phyloP scores from a whole-genome alignment of 2,113 vertebrate genomes.

The Ctenomys sociabilis region DNA sequence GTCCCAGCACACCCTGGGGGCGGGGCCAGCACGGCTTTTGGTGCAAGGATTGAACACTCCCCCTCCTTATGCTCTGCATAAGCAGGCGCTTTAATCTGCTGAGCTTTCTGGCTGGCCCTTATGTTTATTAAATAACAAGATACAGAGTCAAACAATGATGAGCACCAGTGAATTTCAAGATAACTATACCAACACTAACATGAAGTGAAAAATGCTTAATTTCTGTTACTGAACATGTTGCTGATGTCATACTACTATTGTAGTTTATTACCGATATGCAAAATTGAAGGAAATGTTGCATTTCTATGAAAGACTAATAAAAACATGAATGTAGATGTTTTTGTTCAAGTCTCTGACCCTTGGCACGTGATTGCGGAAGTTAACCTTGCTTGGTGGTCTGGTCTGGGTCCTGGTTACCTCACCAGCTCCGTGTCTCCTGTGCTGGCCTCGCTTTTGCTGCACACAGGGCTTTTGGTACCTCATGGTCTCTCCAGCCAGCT shows the following conservation, averaged over 20 bases:
- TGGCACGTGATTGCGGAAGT: background rate
- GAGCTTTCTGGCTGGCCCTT: no score
- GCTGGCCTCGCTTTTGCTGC: background rate
- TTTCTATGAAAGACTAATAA: background rate
- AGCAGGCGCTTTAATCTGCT: no score
- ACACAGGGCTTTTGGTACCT: background rate
- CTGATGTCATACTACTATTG: background rate
- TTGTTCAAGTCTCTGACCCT: background rate
- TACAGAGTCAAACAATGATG: background rate
- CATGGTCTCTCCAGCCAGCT: background rate
- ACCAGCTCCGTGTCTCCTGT: background rate
- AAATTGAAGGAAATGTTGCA: background rate
- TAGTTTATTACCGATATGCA: background rate
- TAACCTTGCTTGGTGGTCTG: background rate
- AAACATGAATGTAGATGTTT: background rate
- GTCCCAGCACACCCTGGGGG: no score
- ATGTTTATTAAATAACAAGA: background rate
- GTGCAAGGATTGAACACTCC: no score
- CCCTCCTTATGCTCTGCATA: no score
- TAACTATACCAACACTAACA: background rate
- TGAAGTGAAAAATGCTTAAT: background rate
- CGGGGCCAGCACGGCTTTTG: no score
- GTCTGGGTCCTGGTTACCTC: background rate
- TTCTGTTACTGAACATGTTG: background rate
- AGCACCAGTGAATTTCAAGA: background rate